These are phyloP conservation scores for Actinemys pallida DNA, from an alignment of 2,113 vertebrate species.

Conservation along the genomic window DNA sequence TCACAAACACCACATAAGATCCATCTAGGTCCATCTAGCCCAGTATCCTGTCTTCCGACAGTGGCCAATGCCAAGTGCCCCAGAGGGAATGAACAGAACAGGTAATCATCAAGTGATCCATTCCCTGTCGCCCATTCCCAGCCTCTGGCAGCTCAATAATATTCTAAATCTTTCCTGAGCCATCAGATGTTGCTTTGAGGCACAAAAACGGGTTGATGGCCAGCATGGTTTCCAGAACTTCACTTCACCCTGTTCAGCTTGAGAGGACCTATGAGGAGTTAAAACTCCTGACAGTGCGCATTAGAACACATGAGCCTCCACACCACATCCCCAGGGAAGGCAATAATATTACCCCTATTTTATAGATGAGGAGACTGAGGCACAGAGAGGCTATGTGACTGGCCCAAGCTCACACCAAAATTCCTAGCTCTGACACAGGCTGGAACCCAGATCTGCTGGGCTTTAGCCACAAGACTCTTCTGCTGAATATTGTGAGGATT, in stretches of 20 bases:
- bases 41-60: too few relatives aligned
- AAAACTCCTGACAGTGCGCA: not conserved
- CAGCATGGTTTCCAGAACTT: not conserved
- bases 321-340: not conserved
- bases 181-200: not conserved
- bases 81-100: too few relatives aligned
- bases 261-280: not conserved
- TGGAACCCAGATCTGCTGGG: not conserved
- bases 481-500: not conserved
- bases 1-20: too few relatives aligned
- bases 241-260: not conserved
- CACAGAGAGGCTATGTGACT: not conserved
- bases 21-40: too few relatives aligned
- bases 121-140: too few relatives aligned
- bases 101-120: too few relatives aligned
- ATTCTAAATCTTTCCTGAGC: not conserved
- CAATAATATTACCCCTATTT: not conserved
- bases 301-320: not conserved
- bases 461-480: not conserved
- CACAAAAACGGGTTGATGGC: not conserved
- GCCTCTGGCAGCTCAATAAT: not conserved
- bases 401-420: not conserved
- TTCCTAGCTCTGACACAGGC: not conserved
- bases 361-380: not conserved
- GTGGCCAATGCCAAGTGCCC: too few relatives aligned